Evolutionary conservation across 2,113 vertebrate species (phyloP).

Genomic region (Asarcornis scutulata): DNA sequence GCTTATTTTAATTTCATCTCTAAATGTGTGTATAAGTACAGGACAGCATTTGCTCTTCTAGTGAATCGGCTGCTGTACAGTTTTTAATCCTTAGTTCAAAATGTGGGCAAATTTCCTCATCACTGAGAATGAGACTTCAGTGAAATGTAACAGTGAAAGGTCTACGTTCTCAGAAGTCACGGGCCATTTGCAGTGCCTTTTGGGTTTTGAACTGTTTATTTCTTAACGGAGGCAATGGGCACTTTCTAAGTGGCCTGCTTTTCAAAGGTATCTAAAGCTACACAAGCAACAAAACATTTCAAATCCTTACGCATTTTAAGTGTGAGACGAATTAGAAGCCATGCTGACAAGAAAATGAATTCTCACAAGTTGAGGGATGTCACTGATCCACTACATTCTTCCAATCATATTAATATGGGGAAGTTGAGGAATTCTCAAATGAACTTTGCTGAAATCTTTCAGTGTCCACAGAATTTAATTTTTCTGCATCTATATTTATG

Average conservation of each 20-base stretch:
- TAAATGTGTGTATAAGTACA: neutral
- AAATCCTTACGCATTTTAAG: neutral
- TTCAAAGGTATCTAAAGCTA: neutral
- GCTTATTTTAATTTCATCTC: neutral
- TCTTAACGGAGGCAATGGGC: neutral
- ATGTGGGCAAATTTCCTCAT: neutral
- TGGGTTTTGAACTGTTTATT: neutral
- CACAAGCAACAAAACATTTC: neutral
- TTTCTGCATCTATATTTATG: neutral
- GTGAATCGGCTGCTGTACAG: neutral
- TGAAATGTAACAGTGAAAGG: neutral
- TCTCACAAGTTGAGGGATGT: neutral
- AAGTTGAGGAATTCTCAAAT: neutral
- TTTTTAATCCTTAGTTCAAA: neutral
- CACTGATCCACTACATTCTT: neutral
- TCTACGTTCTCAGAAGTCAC: neutral
- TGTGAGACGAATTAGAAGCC: neutral
- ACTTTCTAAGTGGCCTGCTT: neutral
- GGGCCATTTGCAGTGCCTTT: neutral
- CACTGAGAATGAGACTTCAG: neutral
- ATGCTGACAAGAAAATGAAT: neutral
- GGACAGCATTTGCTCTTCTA: neutral
- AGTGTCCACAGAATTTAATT: neutral
- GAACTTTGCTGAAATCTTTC: neutral
- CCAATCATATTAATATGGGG: neutral